A percentile compares a stretch with the other conserved stretches of the same genome.
Evolutionary conservation across 2,113 vertebrate genomes (phyloP).

Genomic region (Lagopus muta): DNA sequence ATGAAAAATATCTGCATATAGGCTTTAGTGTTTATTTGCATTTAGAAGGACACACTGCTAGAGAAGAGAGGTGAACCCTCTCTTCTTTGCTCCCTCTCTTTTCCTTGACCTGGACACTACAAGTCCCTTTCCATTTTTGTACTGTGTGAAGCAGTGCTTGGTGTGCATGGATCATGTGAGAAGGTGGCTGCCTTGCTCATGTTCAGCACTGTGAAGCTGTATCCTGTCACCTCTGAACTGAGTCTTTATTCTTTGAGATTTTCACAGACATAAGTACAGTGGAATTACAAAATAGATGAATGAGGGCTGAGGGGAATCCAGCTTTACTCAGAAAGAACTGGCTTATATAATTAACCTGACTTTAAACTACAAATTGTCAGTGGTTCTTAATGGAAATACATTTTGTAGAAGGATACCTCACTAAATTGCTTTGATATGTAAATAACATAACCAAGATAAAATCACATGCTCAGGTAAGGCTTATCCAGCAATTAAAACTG

Average conservation of each 20-base stretch:
- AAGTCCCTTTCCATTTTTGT: background rate
- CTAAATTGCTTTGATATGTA: background rate
- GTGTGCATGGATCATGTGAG: background rate
- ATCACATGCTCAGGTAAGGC: background rate
- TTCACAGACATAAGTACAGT: background rate
- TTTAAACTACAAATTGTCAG: background rate
- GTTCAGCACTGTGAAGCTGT: background rate
- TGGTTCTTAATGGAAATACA: background rate
- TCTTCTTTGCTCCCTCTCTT: background rate
- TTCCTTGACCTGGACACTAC: background rate
- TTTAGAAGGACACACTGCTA: background rate
- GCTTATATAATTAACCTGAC: background rate
- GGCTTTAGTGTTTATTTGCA: background rate
- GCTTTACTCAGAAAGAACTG: background rate
- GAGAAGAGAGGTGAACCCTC: background rate
- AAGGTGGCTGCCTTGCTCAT: rapidly evolving
- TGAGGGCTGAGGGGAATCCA: background rate
- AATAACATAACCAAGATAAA: background rate
- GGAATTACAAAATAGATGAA: background rate
- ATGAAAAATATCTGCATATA: background rate
- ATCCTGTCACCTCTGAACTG: background rate
- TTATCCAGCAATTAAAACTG: background rate
- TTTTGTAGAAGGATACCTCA: background rate
- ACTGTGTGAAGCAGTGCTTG: background rate
- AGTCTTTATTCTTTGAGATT: background rate